Base-by-base conservation (phyloP, 2,797 vertebrate genomes). In the Gallirallus australis region DNA sequence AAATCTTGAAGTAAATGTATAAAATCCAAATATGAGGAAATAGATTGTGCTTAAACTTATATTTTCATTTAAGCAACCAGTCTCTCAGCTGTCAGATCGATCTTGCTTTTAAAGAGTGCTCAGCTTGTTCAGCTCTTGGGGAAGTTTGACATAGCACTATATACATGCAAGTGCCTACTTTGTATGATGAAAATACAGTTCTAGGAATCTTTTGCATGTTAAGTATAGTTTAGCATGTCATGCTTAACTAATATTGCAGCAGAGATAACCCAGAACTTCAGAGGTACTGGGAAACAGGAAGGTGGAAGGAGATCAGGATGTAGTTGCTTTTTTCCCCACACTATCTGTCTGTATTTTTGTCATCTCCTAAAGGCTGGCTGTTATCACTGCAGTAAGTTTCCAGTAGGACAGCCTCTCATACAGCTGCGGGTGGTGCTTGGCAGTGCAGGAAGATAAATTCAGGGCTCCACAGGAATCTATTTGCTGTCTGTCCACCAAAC, bases 381-480 rank as follows among this genome's bases (percentile, higher is more conserved):
- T 2, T 4, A 8, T 10, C 60, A n/a, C n/a, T 54, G 16, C 48
- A n/a, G 54, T 5, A 8, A 11, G 48, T 16, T 20, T 31, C 40
- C 15, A 7, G 35, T 4, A 7, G 48, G n/a, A 68, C 31, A 63
- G 31, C 30, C 15, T 19, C 35, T 4, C 10, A 6, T 1, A 6
- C 30, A 31, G 20, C 6, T 0, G 0, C 7, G 24, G 16, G 8
- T 5, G 2, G 14, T 66, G 33, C 13, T 53, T n/a, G 70, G 47
- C 23, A 61, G 18, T 3, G 25, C 25, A 33, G 33, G 21, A 78
- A 54, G 42, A 6, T 8, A 40, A 66, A 50, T 31, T 60, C 63
- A 16, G 2, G 2, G 9, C 48, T 68, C 47, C 1, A 2, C 0
- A 0, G 42, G 31, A 71, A 71, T 24, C 12, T 68, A 1, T n/a